Base-by-base conservation (phyloP, 2,113 vertebrate genomes). In the Rhabdornis inornatus region DNA sequence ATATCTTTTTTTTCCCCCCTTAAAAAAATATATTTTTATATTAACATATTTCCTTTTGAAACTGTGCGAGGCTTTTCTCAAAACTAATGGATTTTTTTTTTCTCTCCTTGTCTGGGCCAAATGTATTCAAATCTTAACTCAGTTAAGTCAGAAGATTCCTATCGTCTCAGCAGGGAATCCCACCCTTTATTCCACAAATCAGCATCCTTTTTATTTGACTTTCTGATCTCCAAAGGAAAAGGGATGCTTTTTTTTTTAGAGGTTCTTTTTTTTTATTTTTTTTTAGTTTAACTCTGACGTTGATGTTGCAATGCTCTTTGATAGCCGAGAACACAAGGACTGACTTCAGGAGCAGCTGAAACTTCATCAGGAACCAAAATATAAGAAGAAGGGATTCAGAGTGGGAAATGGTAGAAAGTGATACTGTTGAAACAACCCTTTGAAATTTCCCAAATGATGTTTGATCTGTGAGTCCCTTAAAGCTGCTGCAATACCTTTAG, bases 1-100 rank as follows among this genome's bases (percentile, higher is more conserved):
- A 95, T 95, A 59, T 92, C 19, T 50, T 35, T 37, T 42, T 71
- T 47, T 3, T 13, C 2, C 1, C 6, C 20, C 19, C 9, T 19
- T 24, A 81, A 87, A 87, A 13, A 87, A 27, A 52, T 16, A 28
- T 50, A 89, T 95, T 86, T 92, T 83, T 63, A 52, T 92, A 98
- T 98, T 98, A 98, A 97, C 98, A 98, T 98, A 98, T 97, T 98
- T 98, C 91, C 97, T 98, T 98, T 98, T 98, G 97, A 98, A 98
- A 97, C 96, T 70, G 92, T 84, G 89, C 95, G 96, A 97, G 95
- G 95, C 96, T 98, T 98, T 98, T 98, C 97, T 97, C 96, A 97
- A 98, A 98, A 97, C 97, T 98, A 98, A 98, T 98, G 98, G 98
- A 97, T 98, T 98, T 97, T 95, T 94, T 50, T 95, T 82, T 76